Evolutionary conservation across 2,888 invertebrate species (phyloP).

Genomic region (Cerceris rybyensis): DNA sequence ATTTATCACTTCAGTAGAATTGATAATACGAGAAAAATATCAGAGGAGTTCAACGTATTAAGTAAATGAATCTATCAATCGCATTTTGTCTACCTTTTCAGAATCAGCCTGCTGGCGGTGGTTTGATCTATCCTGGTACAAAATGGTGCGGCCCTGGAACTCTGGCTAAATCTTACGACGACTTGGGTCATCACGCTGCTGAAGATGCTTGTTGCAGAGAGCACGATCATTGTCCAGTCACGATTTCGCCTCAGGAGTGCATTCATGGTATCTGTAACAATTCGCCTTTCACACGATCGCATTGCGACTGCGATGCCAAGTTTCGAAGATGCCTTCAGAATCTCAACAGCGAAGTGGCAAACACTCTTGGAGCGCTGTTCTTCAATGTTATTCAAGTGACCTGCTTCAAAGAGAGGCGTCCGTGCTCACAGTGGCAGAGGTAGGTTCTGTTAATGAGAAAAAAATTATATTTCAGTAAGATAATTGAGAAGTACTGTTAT

Average conservation of each 20-base stretch:
- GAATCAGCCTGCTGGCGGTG: constrained; percentile 73
- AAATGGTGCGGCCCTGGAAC: constrained; percentile 91
- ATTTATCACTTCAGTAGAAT: too few relatives aligned
- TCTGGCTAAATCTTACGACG: constrained; percentile 85
- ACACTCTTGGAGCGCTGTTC: constrained; percentile 88
- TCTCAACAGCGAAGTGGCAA: constrained; percentile 87
- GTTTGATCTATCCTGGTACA: constrained; percentile 85
- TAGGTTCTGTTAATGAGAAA: constrained; percentile 72
- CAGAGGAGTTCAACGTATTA: background rate
- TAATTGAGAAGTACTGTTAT: background rate
- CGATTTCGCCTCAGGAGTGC: constrained; percentile 85
- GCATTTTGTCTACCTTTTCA: constrained; percentile 19
- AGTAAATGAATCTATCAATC: background rate
- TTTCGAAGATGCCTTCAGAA: constrained; percentile 88
- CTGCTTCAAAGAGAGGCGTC: constrained; percentile 87
- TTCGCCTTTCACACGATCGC: constrained; percentile 87
- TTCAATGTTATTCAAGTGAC: constrained; percentile 89
- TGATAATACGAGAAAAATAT: too few relatives aligned
- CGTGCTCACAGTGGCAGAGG: constrained; percentile 86
- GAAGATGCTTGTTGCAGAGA: constrained; percentile 89
- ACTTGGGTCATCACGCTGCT: constrained; percentile 85
- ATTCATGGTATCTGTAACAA: constrained; percentile 87
- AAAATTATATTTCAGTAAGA: constrained; percentile 2
- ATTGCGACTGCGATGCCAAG: constrained; percentile 89
- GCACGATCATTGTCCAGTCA: constrained; percentile 88